These are phyloP conservation scores for Drosophila pseudoananassae DNA, from an alignment of 1,140 invertebrate genomes.

Conservation along the genomic window DNA sequence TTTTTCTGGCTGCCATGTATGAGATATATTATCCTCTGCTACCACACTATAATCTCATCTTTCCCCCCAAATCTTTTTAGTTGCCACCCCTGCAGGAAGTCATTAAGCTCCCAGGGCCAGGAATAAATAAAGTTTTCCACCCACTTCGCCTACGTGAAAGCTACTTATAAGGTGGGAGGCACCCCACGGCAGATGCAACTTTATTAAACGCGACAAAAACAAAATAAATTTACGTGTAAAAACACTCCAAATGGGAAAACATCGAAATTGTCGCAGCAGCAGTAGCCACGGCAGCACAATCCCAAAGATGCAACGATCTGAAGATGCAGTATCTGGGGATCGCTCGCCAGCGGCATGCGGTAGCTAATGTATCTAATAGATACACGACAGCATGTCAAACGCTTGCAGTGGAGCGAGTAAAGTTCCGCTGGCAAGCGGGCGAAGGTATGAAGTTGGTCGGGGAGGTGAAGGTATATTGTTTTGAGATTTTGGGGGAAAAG, in stretches of 20 bases:
- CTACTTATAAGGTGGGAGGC: constrained; percentile 48
- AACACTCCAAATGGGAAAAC: constrained; percentile 56
- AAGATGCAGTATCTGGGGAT: constrained; percentile 24
- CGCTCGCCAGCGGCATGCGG: constrained; percentile 46
- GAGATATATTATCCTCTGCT: constrained; percentile 19
- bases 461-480: background rate
- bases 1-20: background rate
- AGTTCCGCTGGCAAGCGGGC: constrained; percentile 13
- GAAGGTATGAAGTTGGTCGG: background rate
- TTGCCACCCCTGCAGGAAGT: constrained; percentile 65
- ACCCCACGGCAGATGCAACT: constrained; percentile 44
- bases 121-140: constrained; percentile 72
- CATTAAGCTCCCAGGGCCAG: constrained; percentile 67
- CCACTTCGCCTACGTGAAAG: constrained; percentile 35
- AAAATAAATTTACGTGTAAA: constrained; percentile 73
- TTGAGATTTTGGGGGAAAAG: background rate
- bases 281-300: constrained; percentile 4
- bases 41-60: constrained; percentile 39
- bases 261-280: constrained; percentile 51
- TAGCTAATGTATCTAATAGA: constrained; percentile 81
- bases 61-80: constrained; percentile 11
- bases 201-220: constrained; percentile 75
- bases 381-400: constrained; percentile 76
- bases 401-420: constrained; percentile 53
- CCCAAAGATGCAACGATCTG: constrained; percentile 27